Conservation (phyloP, 2,888 invertebrate genomes). For the Marasmarcha lunaedactyla region DNA sequence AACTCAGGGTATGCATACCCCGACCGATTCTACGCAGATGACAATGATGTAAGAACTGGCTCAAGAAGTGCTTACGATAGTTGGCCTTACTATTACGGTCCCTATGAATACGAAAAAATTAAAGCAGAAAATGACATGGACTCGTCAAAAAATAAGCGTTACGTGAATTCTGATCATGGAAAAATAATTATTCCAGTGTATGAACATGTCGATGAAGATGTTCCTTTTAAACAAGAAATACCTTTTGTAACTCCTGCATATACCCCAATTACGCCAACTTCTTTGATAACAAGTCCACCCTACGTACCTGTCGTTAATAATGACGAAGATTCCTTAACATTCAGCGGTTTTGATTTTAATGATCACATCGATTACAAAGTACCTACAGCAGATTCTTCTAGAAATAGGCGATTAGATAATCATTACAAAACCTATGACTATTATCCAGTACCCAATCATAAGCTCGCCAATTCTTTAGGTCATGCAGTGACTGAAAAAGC, state of each 20-base stretch:
- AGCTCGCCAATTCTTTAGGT: background rate
- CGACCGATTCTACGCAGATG: conserved; percentile 23
- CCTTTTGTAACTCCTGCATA: conserved; percentile 14
- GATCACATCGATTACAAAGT: conserved; percentile 30
- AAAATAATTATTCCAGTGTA: conserved; percentile 40
- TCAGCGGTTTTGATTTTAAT: conserved; percentile 39
- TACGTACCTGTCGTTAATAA: conserved; percentile 41
- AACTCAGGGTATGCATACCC: conserved; percentile 18
- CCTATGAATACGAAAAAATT: conserved; percentile 36
- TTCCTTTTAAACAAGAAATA: conserved; percentile 17
- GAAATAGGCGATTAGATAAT: background rate
- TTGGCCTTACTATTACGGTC: conserved; percentile 41
- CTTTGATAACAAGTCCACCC: conserved; percentile 35
- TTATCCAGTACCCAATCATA: background rate
- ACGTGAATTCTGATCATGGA: conserved; percentile 17
- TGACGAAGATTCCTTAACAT: conserved; percentile 36
- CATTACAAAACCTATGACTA: background rate
- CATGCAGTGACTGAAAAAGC: conserved; percentile 19
- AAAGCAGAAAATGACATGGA: conserved; percentile 27
- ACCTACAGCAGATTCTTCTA: conserved; percentile 11
- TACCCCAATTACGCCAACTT: conserved; percentile 30
- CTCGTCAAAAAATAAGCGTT: conserved; percentile 46
- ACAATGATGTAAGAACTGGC: conserved; percentile 36
- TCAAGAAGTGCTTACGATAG: conserved; percentile 26
- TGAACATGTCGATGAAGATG: conserved; percentile 33